Conservation (phyloP, 1,140 invertebrate species). For the Pseudomyrmex concolor region DNA sequence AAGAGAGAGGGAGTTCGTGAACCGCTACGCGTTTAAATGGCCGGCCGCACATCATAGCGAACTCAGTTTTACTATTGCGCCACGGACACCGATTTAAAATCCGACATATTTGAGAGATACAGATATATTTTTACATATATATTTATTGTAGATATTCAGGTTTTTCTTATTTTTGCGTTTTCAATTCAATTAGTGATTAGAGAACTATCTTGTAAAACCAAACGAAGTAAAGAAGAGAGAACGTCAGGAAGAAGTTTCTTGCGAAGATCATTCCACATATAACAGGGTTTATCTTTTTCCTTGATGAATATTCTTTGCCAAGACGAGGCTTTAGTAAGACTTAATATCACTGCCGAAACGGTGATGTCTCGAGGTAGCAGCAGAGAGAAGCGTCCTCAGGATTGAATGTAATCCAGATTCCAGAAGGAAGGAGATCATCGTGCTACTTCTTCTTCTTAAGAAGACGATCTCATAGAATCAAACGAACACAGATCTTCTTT, state of each 20-base stretch:
- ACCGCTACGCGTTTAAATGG: constrained; percentile 74
- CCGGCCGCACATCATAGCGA: constrained; percentile 51
- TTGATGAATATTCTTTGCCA: neutral
- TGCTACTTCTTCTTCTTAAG: neutral
- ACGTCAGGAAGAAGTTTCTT: neutral
- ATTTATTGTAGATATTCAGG: neutral
- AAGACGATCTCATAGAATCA: neutral
- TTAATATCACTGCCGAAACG: neutral
- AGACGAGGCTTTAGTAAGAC: neutral
- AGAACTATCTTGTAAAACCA: no score
- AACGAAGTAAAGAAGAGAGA: neutral
- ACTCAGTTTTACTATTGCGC: constrained; percentile 70
- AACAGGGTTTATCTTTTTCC: neutral
- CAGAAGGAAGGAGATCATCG: neutral
- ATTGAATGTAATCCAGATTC: constrained; percentile 7
- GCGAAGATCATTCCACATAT: no score
- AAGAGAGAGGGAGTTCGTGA: constrained; percentile 46
- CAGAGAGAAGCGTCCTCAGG: neutral
- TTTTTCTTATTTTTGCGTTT: constrained; percentile 5
- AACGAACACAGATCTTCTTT: constrained; percentile 19
- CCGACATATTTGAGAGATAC: neutral
- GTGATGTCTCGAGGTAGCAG: constrained; percentile 37
- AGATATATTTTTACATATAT: neutral
- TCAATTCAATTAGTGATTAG: no score
- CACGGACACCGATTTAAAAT: constrained; percentile 61